A percentile compares a stretch with the other conserved stretches of the same genome.
phyloP scores from a whole-genome alignment of 37 sponge, comb jelly and placozoan genomes.

The Diacarnus erythraeanus region DNA sequence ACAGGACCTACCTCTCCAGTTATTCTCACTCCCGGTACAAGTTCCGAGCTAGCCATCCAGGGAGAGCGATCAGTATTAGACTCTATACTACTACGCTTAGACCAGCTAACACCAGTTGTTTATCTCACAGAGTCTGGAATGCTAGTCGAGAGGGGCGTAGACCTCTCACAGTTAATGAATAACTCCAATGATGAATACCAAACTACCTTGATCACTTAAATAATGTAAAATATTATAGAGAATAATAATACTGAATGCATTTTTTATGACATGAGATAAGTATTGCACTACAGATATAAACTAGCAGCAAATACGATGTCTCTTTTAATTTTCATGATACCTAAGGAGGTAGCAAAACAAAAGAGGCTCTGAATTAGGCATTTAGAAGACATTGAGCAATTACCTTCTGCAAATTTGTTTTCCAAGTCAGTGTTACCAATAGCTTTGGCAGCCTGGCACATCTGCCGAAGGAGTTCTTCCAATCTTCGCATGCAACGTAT shows the following conservation, averaged over 20 bases:
- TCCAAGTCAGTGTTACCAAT: slow-evolving; percentile 96
- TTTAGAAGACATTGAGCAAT: background rate
- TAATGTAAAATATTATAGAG: background rate
- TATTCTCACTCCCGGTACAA: no score
- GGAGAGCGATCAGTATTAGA: no score
- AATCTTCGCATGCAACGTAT: slow-evolving; percentile 94
- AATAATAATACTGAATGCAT: background rate
- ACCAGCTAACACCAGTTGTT: no score
- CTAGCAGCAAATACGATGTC: slow-evolving; percentile 99
- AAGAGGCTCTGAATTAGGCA: background rate
- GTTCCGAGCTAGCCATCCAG: no score
- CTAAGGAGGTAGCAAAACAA: slow-evolving; percentile 42
- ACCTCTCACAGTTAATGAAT: no score
- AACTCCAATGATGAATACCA: background rate
- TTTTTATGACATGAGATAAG: background rate
- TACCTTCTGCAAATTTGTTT: slow-evolving; percentile 90
- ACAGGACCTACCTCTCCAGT: no score
- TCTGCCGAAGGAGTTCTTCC: slow-evolving; percentile 94
- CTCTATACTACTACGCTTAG: no score
- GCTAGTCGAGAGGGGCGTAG: no score
- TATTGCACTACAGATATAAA: slow-evolving; percentile 77
- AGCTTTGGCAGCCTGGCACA: slow-evolving; percentile 97
- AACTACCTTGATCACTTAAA: background rate
- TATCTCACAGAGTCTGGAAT: no score
- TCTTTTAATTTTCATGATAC: slow-evolving; percentile 92